Base-by-base conservation (phyloP, 2,797 vertebrate genomes). In the Oophaga sylvatica region DNA sequence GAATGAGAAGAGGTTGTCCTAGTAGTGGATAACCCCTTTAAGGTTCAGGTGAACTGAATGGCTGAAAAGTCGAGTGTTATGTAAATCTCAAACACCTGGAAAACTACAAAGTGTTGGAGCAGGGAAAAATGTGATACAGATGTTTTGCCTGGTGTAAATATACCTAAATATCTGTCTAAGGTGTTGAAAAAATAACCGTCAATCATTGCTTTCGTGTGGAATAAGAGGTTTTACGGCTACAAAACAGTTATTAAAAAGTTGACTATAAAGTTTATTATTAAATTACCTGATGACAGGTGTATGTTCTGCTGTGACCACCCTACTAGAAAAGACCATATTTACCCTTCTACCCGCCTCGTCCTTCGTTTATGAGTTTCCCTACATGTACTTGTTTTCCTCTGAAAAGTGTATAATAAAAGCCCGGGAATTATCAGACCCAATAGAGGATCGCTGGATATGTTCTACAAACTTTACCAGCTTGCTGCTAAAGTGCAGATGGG, bases 231-330 rank as follows among this genome's bases (percentile, higher is more conserved):
- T 85, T 53, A 85, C 60, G 77, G 83, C 83, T 77, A 15, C 11
- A 56, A 19, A 85, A 85, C 73, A 85, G 71, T 85, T 85, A 85
- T 85, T 85, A 85, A 85, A 76, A 85, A 67, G 75, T 77, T 86
- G 76, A 86, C 84, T 62, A 29, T 70, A 79, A 86, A 86, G 63
- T 86, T 80, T 80, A 71, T 80, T 59, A 78, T 85, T 77, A 85
- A 85, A 85, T 78, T 78, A 65, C 83, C 71, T 77, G 83, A 85
- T 88, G 81, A 67, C 87, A 88, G 87, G 88, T 86, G 84, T 80
- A 62, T 45, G 57, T 75, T 56, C 41, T 83, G 26, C 45, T n/a
- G 60, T 89, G 68, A 76, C 83, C 87, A 88, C 82, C 83, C 77
- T 88, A 57, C 35, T 17, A 76, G 83, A 53, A 65, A 67, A 85